Conservation (phyloP, 2,888 invertebrate species). For the Nasonia oneida region DNA sequence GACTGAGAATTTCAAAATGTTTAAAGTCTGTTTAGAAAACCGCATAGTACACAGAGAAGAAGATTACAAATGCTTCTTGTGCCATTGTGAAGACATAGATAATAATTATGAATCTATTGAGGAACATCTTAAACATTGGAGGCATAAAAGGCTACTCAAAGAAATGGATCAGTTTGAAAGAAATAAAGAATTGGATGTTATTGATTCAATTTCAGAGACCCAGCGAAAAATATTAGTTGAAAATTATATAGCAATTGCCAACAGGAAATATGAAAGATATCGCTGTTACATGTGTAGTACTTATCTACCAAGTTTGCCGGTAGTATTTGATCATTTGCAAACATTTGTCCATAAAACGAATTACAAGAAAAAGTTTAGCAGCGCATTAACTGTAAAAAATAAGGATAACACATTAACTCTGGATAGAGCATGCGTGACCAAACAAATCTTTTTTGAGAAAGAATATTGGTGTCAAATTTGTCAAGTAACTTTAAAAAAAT, state of each 20-base stretch:
- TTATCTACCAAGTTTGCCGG: background rate
- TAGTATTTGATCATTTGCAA: background rate
- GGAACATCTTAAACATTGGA: background rate
- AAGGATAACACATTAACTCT: background rate
- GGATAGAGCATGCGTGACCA: background rate
- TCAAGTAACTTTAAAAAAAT: background rate
- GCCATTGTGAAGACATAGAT: background rate
- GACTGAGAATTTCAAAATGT: constrained; percentile 10
- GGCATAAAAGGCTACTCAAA: background rate
- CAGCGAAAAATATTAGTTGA: constrained; percentile 20
- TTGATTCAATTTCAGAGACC: constrained; percentile 17
- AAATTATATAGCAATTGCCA: background rate
- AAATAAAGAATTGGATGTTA: background rate
- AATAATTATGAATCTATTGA: background rate
- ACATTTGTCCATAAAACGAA: background rate
- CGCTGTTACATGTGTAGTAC: background rate
- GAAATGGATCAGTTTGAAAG: background rate
- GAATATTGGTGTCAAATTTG: constrained; percentile 12
- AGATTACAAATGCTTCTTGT: constrained; percentile 30
- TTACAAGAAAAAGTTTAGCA: background rate
- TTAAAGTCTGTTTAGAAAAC: constrained; percentile 23
- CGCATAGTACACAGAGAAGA: constrained; percentile 11
- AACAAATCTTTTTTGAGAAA: background rate
- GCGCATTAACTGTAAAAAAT: background rate
- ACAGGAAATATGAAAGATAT: background rate